Conservation (phyloP, 1,140 invertebrate genomes). For the Yoshiicerus persimilis region DNA sequence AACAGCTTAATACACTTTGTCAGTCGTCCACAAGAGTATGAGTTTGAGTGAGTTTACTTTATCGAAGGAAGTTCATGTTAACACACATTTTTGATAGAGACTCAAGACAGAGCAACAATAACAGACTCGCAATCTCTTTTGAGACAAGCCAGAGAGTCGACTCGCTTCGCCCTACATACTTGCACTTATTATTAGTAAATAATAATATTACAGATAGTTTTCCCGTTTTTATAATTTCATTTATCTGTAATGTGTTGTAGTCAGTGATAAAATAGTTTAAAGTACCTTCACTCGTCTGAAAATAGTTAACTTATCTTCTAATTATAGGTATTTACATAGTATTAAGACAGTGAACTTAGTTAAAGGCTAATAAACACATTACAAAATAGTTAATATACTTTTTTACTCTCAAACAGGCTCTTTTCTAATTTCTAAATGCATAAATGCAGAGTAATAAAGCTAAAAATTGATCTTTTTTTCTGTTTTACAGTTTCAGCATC, state of each 20-base stretch:
- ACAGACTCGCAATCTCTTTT: background rate
- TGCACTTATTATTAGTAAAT: background rate
- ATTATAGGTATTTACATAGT: background rate
- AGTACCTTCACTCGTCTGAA: too few species aligned
- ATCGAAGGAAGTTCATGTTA: constrained; percentile 20
- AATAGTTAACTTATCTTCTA: background rate
- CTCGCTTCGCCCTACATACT: background rate
- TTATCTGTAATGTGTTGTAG: background rate
- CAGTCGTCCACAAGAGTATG: background rate
- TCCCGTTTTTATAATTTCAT: background rate
- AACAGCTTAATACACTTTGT: background rate
- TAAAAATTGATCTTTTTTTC: background rate
- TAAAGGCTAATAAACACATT: too few species aligned
- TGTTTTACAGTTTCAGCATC: background rate
- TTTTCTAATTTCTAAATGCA: background rate
- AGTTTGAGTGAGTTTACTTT: background rate
- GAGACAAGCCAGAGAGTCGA: background rate
- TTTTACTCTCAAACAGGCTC: background rate
- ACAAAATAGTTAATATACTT: too few species aligned
- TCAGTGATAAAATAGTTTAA: background rate
- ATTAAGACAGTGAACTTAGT: background rate
- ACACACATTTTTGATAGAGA: constrained; percentile 9
- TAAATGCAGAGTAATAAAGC: background rate
- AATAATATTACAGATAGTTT: background rate
- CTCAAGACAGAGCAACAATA: background rate